Base-by-base conservation (phyloP, 2,888 invertebrate genomes). In the Drosophila demipolita region DNA sequence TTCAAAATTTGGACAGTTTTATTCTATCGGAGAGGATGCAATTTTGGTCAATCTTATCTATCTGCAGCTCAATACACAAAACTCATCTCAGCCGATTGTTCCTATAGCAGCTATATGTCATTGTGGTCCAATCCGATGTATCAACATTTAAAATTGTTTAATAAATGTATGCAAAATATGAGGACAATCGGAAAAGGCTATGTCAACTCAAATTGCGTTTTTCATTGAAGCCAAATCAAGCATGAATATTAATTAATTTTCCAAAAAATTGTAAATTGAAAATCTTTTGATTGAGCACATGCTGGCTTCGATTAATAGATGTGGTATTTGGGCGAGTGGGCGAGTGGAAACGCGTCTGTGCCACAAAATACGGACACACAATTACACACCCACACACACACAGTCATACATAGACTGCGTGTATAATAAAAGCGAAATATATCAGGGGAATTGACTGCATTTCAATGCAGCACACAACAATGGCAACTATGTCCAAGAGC, bases 401-500 rank as follows among this genome's bases (percentile, higher is more conserved):
- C 68, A 33, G 29, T 29, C 33, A 33, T 15, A 3, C 0, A 36
- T 38, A 8, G 38, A 17, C 17, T 8, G 17, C 17, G 62, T 65
- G 64, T 61, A 65, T 66, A 87, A 83, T 87, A 82, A 84, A 84
- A 75, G 82, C 58, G 63, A 73, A 82, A 83, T 87, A 79, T 83
- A 74, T 84, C 87, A 82, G 59, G 85, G 74, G 84, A 84, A 85
- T 84, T 73, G 85, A 84, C 68, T 82, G 88, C 85, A 82, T 75
- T 84, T 74, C 74, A 64, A 74, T 78, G 70, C 70, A 59, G 15
- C 49, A 49, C 17, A n/a, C 29, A 35, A 53, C 50, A 69, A 42
- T 45, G 33, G 20, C 11, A 42, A 48, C 52, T 42, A 20, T 42
- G 42, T 42, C 42, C 17, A 38, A 17, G 8, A 38, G 36, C 36